These are phyloP conservation scores for Tenodera sinensis DNA, from an alignment of 2,888 invertebrate species.

Conservation along the genomic window DNA sequence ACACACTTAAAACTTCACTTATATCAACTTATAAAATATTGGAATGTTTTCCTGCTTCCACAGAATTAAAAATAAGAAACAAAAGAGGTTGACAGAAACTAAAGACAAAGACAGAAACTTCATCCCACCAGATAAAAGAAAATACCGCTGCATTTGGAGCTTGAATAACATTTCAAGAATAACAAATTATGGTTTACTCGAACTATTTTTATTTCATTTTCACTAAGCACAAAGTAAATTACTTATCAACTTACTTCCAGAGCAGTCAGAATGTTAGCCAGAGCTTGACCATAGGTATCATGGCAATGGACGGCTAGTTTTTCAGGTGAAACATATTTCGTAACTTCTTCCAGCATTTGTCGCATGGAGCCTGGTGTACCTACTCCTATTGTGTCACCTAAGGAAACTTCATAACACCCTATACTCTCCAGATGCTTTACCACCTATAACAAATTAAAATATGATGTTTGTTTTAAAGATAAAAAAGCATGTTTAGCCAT, in stretches of 20 bases:
- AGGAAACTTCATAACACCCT: slow-evolving; percentile 94
- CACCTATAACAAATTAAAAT: slow-evolving; percentile 40
- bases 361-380: slow-evolving; percentile 81
- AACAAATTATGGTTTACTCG: no score
- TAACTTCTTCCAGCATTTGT: slow-evolving; percentile 71
- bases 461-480: not conserved
- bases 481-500: no score
- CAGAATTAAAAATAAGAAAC: no score
- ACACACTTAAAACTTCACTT: no score
- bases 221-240: not conserved
- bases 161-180: no score
- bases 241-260: slow-evolving; percentile 60
- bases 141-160: no score
- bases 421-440: slow-evolving; percentile 68
- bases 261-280: slow-evolving; percentile 88
- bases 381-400: slow-evolving; percentile 97
- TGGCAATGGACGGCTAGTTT: slow-evolving; percentile 90
- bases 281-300: slow-evolving; percentile 96
- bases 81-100: no score
- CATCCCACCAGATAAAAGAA: no score
- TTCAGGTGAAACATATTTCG: slow-evolving; percentile 58
- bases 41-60: no score
- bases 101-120: no score
- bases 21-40: no score
- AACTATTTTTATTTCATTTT: not conserved